Percentiles rank a stretch among this genome's conserved stretches.
Evolutionary conservation across 2,113 vertebrate species (phyloP).

Genomic region (Aspidoscelis tigris): DNA sequence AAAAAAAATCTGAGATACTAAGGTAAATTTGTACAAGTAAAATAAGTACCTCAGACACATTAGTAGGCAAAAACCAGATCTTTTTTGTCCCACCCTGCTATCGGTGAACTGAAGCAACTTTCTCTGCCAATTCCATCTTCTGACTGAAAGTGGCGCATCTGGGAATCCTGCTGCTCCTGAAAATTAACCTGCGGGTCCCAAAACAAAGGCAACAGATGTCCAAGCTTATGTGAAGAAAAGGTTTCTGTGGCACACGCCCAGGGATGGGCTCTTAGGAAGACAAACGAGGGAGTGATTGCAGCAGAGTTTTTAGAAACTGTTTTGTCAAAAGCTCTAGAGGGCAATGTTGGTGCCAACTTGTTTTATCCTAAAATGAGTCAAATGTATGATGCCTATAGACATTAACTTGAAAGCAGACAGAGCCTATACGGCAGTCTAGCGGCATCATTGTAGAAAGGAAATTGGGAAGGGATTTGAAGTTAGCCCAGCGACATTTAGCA

Average conservation of each 20-base stretch:
- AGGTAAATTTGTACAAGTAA: conserved; percentile 30
- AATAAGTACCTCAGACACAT: not conserved
- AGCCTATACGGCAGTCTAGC: not conserved
- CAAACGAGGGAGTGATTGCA: not conserved
- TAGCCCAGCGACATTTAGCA: too few species aligned
- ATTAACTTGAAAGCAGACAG: not conserved
- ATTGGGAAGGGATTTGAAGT: too few species aligned
- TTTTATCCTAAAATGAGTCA: not conserved
- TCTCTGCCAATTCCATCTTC: conserved; percentile 25
- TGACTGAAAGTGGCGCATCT: not conserved
- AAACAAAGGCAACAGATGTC: conserved; percentile 36
- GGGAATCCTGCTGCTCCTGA: conserved; percentile 13
- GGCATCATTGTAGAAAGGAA: too few species aligned
- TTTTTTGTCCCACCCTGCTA: not conserved
- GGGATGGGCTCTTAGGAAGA: not conserved
- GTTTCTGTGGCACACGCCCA: not conserved
- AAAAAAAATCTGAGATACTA: conserved; percentile 12
- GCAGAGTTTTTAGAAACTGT: not conserved
- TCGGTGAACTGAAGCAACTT: not conserved
- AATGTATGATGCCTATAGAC: not conserved
- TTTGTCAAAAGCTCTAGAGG: conserved; percentile 4
- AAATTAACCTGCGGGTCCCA: conserved; percentile 29
- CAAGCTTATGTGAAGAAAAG: conserved; percentile 2
- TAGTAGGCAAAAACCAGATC: not conserved
- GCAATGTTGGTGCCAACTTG: not conserved